phyloP scores from a whole-genome alignment of 2,113 vertebrate genomes.

The Amphiprion ocellaris region DNA sequence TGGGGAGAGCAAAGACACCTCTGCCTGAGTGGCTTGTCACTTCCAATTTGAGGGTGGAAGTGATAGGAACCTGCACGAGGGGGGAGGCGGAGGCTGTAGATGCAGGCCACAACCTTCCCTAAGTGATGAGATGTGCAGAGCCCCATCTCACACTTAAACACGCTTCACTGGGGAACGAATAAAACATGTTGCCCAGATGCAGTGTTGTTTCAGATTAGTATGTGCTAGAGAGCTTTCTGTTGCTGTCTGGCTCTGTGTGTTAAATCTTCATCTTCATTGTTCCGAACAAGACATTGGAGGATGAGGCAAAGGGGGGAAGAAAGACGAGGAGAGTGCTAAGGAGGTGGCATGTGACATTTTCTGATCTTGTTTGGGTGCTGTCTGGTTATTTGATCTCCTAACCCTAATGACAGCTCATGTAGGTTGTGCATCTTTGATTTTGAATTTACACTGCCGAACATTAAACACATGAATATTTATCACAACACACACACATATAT shows the following conservation, averaged over 20 bases:
- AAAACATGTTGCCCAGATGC: constrained; percentile 54
- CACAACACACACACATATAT: constrained; percentile 1
- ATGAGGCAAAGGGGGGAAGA: not conserved
- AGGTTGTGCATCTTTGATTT: constrained; percentile 49
- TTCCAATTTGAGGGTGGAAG: constrained; percentile 78
- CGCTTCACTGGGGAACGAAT: constrained; percentile 50
- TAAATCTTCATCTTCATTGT: constrained; percentile 63
- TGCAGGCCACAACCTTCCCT: constrained; percentile 63
- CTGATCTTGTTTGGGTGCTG: constrained; percentile 69
- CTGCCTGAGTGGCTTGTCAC: constrained; percentile 82
- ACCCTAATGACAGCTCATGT: constrained; percentile 54
- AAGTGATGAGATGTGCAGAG: constrained; percentile 74
- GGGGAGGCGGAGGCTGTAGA: constrained; percentile 29
- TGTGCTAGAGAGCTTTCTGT: constrained; percentile 45
- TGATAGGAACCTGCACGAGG: constrained; percentile 71
- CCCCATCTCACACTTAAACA: constrained; percentile 64
- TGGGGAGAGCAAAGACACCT: constrained; percentile 71
- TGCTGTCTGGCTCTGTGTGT: constrained; percentile 54
- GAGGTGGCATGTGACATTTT: constrained; percentile 61
- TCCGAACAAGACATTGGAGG: constrained; percentile 40
- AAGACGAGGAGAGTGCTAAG: constrained; percentile 5
- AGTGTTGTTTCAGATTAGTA: constrained; percentile 73
- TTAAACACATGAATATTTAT: constrained; percentile 69
- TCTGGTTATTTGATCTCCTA: constrained; percentile 57
- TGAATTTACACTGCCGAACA: constrained; percentile 29